Evolutionary conservation across 2,888 invertebrate species (phyloP).

Genomic region (Drosophila kuntzei): DNA sequence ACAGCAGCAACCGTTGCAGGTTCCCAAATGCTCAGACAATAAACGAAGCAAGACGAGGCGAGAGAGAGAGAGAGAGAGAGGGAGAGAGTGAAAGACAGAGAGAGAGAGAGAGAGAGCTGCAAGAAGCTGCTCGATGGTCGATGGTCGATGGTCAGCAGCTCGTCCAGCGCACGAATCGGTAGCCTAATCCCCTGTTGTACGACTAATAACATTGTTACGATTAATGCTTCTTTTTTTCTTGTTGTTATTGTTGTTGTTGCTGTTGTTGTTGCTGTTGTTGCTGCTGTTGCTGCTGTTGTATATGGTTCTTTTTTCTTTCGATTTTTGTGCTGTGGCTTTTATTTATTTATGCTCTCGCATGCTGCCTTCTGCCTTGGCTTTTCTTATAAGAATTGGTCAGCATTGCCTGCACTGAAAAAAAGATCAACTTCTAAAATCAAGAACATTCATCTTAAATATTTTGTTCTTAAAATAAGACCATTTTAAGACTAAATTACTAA

Average conservation of each 20-base stretch:
- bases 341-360: conserved; percentile 74
- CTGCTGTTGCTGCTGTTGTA: conserved; percentile 46
- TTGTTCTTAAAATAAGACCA: too few relatives aligned
- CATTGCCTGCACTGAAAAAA: too few relatives aligned
- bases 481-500: too few relatives aligned
- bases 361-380: conserved; percentile 57
- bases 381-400: conserved; percentile 78
- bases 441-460: too few relatives aligned
- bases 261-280: conserved; percentile 43
- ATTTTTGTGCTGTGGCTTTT: conserved; percentile 58
- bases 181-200: conserved; percentile 86
- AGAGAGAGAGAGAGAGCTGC: conserved; percentile 11
- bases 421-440: too few relatives aligned
- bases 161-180: conserved; percentile 80
- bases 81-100: background rate
- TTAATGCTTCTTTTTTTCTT: conserved; percentile 80
- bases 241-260: conserved; percentile 35
- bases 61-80: background rate
- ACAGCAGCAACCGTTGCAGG: conserved; percentile 52
- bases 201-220: conserved; percentile 86
- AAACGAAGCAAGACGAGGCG: conserved; percentile 42
- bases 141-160: conserved; percentile 53
- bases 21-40: conserved; percentile 61
- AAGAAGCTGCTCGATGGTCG: conserved; percentile 35
- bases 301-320: conserved; percentile 20